These are phyloP conservation scores for Harpegnathos saltator DNA, from an alignment of 1,140 invertebrate genomes.

Conservation along the genomic window DNA sequence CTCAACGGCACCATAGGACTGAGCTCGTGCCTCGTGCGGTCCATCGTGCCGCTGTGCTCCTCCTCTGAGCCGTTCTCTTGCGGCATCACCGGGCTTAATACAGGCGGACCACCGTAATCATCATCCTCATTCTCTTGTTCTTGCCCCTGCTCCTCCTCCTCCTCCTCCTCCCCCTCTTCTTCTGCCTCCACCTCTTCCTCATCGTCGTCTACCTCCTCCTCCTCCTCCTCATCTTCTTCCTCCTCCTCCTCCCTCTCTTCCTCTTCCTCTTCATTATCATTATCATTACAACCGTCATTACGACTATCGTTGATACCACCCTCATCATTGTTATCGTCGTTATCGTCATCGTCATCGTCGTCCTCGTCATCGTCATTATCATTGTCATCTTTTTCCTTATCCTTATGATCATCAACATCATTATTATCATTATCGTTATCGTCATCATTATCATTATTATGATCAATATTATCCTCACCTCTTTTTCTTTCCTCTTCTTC, in stretches of 20 bases:
- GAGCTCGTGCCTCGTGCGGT: constrained; percentile 75
- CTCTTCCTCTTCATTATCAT: constrained; percentile 52
- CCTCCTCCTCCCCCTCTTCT: constrained; percentile 19
- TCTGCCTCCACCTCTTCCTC: constrained; percentile 33
- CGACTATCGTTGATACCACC: no score
- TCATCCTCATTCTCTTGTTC: constrained; percentile 31
- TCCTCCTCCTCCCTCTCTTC: constrained; percentile 38
- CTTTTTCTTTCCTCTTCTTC: constrained; percentile 56
- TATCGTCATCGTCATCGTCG: constrained; percentile 69
- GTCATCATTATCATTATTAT: neutral
- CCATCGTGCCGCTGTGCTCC: constrained; percentile 64
- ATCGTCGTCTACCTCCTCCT: constrained; percentile 52
- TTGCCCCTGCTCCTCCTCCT: constrained; percentile 52
- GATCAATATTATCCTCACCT: constrained; percentile 60
- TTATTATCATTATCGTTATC: constrained; percentile 35
- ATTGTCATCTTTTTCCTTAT: constrained; percentile 56
- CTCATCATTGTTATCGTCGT: neutral
- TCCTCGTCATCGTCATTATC: constrained; percentile 20
- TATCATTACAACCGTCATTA: no score
- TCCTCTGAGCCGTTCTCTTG: constrained; percentile 64
- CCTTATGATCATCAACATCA: constrained; percentile 60
- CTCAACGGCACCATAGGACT: constrained; percentile 75
- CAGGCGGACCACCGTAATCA: constrained; percentile 83
- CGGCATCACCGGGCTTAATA: constrained; percentile 83
- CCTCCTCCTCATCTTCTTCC: constrained; percentile 64